Base-by-base conservation (phyloP, 2,113 vertebrate genomes). In the Channa maculata region DNA sequence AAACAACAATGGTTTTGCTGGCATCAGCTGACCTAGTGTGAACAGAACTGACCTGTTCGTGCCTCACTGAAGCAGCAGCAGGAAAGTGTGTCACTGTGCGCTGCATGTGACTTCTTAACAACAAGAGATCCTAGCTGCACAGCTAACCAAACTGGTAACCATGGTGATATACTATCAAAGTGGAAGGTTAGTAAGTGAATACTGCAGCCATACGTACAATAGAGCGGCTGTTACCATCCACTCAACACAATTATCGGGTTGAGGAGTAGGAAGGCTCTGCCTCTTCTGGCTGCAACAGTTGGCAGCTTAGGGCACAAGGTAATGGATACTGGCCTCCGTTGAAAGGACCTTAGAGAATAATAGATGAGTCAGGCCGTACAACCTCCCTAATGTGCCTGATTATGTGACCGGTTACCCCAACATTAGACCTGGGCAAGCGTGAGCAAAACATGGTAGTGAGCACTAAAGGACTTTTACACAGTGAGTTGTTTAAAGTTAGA, bases 271-370 rank as follows among this genome's bases (percentile, higher is more conserved):
- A 72, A 65, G 70, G 65, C 69, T 77, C 58, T 12, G 53, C 70
- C 73, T 71, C 61, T 50, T 65, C 67, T 49, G 54, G 77, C 65
- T 55, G 68, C 78, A 91, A 88, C 88, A 89, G 87, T 89, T 92
- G 92, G 86, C 88, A 83, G 83, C 86, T 91, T 83, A 65, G 86
- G 77, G 71, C 59, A 36, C 9, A 75, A 54, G 61, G 91, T 89
- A 93, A 92, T 90, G 84, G 86, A 91, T 85, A 87, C 86, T 15
- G 72, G 75, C 57, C 6, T 8, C 13, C 44, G 62, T 89, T 90
- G 79, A 90, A 91, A 90, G 85, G 62, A 79, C 49, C 62, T 3
- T 57, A n/a, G 39, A 68, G 72, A 77, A 87, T 82, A 86, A 90
- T 43, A 77, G 85, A 58, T 80, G 86, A 86, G 74, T 90, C 85